Conservation (phyloP, 2,888 invertebrate genomes). For the Tenthredo scrophulariae region DNA sequence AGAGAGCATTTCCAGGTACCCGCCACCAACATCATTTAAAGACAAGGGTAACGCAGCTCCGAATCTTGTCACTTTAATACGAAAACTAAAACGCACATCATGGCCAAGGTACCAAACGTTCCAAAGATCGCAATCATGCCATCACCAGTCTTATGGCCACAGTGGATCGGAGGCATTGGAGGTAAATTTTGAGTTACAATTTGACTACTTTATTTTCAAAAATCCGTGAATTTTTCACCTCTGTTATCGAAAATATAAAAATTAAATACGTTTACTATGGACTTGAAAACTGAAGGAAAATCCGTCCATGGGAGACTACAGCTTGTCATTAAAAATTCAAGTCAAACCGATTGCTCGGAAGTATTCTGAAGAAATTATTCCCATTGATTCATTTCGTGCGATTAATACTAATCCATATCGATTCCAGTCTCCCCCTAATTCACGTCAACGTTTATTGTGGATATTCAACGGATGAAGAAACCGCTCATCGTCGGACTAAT, state of each 20-base stretch:
- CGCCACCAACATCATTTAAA: background rate
- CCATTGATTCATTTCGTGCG: background rate
- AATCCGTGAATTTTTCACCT: too few relatives aligned
- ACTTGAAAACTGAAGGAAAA: too few relatives aligned
- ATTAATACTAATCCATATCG: background rate
- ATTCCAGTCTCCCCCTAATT: background rate
- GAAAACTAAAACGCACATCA: background rate
- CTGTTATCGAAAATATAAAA: too few relatives aligned
- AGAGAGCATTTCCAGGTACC: conserved; percentile 28
- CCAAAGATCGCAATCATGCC: background rate
- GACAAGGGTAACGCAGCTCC: background rate
- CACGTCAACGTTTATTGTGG: background rate
- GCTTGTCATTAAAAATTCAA: background rate
- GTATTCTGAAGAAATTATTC: background rate
- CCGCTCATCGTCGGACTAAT: background rate
- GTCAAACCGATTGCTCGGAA: background rate
- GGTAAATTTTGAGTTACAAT: background rate
- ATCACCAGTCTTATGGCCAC: conserved; percentile 3
- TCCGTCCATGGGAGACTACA: too few relatives aligned
- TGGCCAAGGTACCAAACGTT: background rate
- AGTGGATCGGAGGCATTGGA: conserved; percentile 41
- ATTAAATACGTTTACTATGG: too few relatives aligned
- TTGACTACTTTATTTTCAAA: background rate
- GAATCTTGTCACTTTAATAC: background rate
- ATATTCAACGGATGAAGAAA: background rate